A percentile compares a stretch with the other conserved stretches of the same genome.
Evolutionary conservation across 2,797 vertebrate genomes (phyloP).

Genomic region (Halcyon smyrnensis): DNA sequence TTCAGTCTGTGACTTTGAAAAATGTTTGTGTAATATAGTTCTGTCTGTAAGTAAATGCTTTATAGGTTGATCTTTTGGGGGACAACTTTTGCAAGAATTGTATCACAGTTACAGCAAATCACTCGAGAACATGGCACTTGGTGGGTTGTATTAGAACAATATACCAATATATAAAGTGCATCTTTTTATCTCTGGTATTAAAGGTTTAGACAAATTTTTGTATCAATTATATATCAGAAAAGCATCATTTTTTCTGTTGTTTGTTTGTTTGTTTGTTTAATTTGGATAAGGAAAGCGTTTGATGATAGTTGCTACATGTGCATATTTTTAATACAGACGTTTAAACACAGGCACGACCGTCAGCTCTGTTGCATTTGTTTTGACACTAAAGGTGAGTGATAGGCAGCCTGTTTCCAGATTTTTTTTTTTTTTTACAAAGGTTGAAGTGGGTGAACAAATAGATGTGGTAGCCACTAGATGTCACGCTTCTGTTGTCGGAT

Average conservation of each 20-base stretch:
- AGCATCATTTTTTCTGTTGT: neutral
- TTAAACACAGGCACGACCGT: neutral
- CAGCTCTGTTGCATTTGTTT: neutral
- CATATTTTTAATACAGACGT: neutral
- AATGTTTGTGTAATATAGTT: neutral
- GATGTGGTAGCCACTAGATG: constrained; percentile 4
- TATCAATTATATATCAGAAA: neutral
- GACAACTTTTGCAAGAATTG: neutral
- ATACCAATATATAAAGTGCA: neutral
- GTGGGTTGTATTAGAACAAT: neutral
- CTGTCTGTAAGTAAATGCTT: neutral
- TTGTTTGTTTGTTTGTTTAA: neutral
- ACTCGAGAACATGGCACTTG: neutral
- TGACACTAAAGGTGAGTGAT: neutral
- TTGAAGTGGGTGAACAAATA: neutral
- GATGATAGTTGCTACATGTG: neutral
- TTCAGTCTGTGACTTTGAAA: neutral
- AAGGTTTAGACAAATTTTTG: neutral
- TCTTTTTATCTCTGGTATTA: neutral
- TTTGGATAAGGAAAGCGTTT: neutral
- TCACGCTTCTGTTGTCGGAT: neutral
- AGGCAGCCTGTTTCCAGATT: neutral
- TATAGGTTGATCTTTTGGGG: neutral
- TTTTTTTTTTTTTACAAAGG: neutral
- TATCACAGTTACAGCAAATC: neutral